A percentile compares a stretch with the other conserved stretches of the same genome.
Evolutionary conservation across 2,888 invertebrate species (phyloP).

Genomic region (Latrodectus elegans): DNA sequence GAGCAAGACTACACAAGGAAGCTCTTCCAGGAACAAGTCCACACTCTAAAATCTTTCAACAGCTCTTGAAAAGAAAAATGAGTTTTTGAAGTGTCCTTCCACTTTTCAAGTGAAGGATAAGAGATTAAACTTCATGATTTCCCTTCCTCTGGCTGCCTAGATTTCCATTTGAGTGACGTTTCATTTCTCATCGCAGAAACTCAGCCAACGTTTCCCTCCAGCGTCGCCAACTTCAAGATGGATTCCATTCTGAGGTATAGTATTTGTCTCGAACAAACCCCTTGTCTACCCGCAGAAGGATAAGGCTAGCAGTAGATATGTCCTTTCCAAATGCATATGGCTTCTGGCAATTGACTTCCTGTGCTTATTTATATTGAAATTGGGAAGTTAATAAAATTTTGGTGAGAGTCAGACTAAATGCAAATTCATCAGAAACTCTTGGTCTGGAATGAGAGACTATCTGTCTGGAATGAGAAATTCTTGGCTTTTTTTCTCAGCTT

Average conservation of each 20-base stretch:
- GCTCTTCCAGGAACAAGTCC: neutral
- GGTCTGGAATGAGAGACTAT: no score
- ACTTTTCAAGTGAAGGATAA: constrained; percentile 25
- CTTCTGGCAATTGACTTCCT: neutral
- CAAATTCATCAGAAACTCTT: no score
- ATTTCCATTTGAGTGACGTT: constrained; percentile 43
- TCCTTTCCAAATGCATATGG: neutral
- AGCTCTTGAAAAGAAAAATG: constrained; percentile 9
- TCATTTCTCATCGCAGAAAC: constrained; percentile 18
- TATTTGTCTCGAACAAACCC: neutral
- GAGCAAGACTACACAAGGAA: neutral
- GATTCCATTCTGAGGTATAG: neutral
- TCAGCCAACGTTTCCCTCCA: constrained; percentile 10
- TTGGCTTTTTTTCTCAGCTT: no score
- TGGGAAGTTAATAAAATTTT: constrained; percentile 3
- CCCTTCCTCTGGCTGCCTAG: neutral
- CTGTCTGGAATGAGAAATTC: no score
- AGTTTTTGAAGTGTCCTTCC: constrained; percentile 12
- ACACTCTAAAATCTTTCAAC: neutral
- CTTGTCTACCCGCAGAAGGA: neutral
- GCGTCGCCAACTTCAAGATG: neutral
- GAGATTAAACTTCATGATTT: constrained; percentile 37
- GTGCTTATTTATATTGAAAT: neutral
- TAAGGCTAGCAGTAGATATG: no score
- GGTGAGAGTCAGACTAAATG: neutral